Evolutionary conservation across 2,113 vertebrate genomes (phyloP), one percentile per base, ranked within the genome.

Genomic region (Megalops atlanticus): DNA sequence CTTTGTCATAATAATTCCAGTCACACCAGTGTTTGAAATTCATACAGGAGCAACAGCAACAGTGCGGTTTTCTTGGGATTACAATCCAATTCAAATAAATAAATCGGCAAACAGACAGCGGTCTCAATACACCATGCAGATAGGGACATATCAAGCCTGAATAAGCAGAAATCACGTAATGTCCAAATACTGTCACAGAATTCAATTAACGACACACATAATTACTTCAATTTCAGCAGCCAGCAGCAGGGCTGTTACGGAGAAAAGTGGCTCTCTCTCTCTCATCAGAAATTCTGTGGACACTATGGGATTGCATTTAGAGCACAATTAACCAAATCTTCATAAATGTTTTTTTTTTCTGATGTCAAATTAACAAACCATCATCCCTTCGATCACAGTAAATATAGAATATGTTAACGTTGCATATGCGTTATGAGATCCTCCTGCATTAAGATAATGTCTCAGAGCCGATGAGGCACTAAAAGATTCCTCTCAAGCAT

Each of bases 51-150:
- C 69, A 71, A 71, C n/a, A 71, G 35, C 35, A 35, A 15, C 69
- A 35, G 69, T 38, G 69, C 5, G 69, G 35, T 38, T 64, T 21
- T 12, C 33, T 38, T 15, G 15, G 69, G 69, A 36, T 71, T 71
- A 71, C 69, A 36, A 36, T 36, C 69, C 69, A 36, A 71, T 71
- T 71, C 69, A 36, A n/a, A 11, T 71, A 71, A 71, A 71, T 71
- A 38, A 71, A 64, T 64, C 58, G 31, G 24, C 52, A 8, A 31
- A 64, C 31, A 64, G n/a, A 31, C 58, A 64, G 4, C 18, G 36
- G 69, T 71, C 36, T 71, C 36, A 71, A 71, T 71, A 71, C 36
- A 18, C 33, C 36, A 38, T 38, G 35, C 69, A 71, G 58, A 64
- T 31, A 31, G 8, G 58, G 5, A 31, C 24, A 0, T n/a, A 31